Evolutionary conservation across 1,140 invertebrate species (phyloP).

Genomic region (Linepithema humile): DNA sequence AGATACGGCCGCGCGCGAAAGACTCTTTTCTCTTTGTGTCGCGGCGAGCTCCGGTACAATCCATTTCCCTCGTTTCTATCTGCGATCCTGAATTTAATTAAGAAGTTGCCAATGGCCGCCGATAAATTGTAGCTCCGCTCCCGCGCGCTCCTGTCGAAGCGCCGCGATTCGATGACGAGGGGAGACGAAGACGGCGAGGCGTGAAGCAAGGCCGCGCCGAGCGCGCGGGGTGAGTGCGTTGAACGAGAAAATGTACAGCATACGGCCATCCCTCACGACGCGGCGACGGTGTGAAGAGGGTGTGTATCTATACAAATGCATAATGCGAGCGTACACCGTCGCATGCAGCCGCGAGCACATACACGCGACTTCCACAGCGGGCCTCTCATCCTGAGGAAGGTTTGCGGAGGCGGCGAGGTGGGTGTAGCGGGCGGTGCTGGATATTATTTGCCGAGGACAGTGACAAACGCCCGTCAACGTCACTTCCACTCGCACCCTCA

Average conservation of each 20-base stretch:
- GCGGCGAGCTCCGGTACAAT: constrained; percentile 28
- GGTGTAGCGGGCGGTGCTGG: constrained; percentile 74
- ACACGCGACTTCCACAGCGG: constrained; percentile 47
- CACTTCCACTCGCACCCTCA: constrained; percentile 76
- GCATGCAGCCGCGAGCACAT: background rate
- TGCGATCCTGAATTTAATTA: constrained; percentile 60
- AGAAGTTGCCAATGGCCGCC: constrained; percentile 33
- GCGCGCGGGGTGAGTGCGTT: constrained; percentile 57
- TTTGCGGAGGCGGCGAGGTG: constrained; percentile 57
- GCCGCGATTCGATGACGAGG: constrained; percentile 34
- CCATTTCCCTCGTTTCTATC: constrained; percentile 39
- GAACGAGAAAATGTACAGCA: constrained; percentile 71
- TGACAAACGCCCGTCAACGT: constrained; percentile 84
- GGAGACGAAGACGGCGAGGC: constrained; percentile 31
- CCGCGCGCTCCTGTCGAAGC: constrained; percentile 16
- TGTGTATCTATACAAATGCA: constrained; percentile 44
- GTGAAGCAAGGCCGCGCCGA: constrained; percentile 9
- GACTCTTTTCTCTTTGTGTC: constrained; percentile 14
- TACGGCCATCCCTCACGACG: constrained; percentile 66
- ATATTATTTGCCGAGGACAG: constrained; percentile 84
- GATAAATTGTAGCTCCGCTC: constrained; percentile 57
- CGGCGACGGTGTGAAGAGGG: constrained; percentile 48
- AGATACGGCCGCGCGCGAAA: background rate
- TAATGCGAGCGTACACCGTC: constrained; percentile 35
- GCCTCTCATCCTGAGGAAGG: constrained; percentile 53